Base-by-base conservation (phyloP, 53 echinoderm and acorn worm genomes). In the Stichopus horrens region DNA sequence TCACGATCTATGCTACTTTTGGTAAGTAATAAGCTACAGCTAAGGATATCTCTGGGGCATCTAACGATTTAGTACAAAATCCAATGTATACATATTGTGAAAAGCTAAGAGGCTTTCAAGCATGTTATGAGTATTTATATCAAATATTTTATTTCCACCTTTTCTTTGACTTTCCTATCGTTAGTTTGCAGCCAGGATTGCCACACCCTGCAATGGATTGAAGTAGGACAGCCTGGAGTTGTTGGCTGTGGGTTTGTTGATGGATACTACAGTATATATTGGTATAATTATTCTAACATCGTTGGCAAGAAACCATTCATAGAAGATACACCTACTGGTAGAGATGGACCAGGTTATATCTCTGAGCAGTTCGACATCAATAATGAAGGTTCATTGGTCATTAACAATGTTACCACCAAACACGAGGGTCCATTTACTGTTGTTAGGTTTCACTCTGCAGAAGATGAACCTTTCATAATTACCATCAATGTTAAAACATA, bases 211-310 rank as follows among this genome's bases (percentile, higher is more conserved):
- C 81, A 81, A 19, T 81, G 57, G 5, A n/a, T 81, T 57, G 81
- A 81, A 81, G n/a, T 81, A 16, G 81, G 81, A 58, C 6, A 23
- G 57, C 9, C 56, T 8, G 81, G 81, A 20, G 22, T 58, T 0
- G 23, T 81, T 4, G 21, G 19, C 3, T 81, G 81, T 58, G 13
- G 18, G 7, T 81, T 81, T 81, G 21, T 56, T 56, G 57, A 57
- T 7, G 81, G 81, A 58, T 81, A 57, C 7, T 57, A 10, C 23
- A 81, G 58, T 7, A 21, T 81, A 9, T 81, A 58, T 11, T 81
- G 81, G 81, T 81, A 81, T 53, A 81, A 81, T 11, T 20, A 18
- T 71, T 16, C 71, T 20, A 71, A 71, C 71, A 71, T 71, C 19
- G n/a, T 18, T 18, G 71, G 71, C 14, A 13, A 71, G 71, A 71